phyloP scores from a whole-genome alignment of 2,797 vertebrate species.

The Pampus argenteus region DNA sequence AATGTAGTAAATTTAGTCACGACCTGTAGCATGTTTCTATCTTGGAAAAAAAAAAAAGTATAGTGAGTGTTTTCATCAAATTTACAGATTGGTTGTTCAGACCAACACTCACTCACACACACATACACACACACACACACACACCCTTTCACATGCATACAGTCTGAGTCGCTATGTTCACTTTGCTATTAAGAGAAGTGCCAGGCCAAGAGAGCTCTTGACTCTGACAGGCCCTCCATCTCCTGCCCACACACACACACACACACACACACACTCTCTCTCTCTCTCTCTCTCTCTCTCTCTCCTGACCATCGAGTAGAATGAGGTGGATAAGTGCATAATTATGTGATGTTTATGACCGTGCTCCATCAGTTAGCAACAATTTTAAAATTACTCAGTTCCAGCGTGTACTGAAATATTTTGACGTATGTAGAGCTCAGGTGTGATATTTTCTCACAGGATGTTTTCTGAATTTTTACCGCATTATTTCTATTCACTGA shows the following conservation, averaged over 20 bases:
- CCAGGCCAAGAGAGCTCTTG: conserved; percentile 70
- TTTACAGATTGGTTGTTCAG: conserved; percentile 30
- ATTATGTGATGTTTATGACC: conserved; percentile 71
- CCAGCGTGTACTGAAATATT: conserved; percentile 15
- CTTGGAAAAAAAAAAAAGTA: conserved; percentile 53
- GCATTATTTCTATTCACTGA: neutral
- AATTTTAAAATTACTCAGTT: conserved; percentile 40
- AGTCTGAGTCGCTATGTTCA: conserved; percentile 50
- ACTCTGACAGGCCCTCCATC: conserved; percentile 79
- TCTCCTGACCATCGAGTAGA: conserved; percentile 46
- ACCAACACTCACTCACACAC: conserved; percentile 18
- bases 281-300: conserved; percentile 11
- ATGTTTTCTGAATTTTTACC: neutral
- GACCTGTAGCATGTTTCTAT: conserved; percentile 32
- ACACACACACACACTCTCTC: conserved; percentile 41
- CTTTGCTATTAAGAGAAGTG: conserved; percentile 71
- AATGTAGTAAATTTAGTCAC: conserved; percentile 13
- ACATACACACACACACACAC: conserved; percentile 20
- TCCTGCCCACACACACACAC: conserved; percentile 44
- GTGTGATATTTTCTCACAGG: conserved; percentile 7
- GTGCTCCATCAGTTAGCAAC: conserved; percentile 48
- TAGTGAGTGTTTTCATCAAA: conserved; percentile 66
- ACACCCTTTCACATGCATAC: neutral
- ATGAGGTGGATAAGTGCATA: conserved; percentile 67
- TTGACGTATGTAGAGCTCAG: conserved; percentile 14